Percentiles rank a stretch among this genome's conserved stretches.
These are phyloP conservation scores for Nasonia vitripennis DNA, from an alignment of 1,140 invertebrate genomes.

Conservation along the genomic window DNA sequence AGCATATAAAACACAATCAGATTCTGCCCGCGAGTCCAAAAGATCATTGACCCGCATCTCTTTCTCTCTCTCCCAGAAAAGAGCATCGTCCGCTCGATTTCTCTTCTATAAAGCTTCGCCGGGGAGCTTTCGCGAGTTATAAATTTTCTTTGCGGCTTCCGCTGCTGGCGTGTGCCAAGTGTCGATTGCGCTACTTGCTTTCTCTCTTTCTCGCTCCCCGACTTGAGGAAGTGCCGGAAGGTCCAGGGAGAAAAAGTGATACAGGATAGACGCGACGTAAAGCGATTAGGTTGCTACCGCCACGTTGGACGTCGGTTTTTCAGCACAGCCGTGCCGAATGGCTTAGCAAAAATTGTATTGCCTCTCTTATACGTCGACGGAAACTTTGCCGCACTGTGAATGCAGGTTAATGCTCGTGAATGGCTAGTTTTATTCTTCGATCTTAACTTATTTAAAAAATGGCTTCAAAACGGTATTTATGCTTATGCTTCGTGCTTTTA, in stretches of 20 bases:
- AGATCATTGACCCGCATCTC: background rate
- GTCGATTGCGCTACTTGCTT: background rate
- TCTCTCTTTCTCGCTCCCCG: background rate
- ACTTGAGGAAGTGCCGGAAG: background rate
- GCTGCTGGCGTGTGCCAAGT: constrained; percentile 18
- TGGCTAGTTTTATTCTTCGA: too few species aligned
- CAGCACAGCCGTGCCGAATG: background rate
- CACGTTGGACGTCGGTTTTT: background rate
- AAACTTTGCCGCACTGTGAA: background rate
- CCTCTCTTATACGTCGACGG: background rate
- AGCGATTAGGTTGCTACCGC: constrained; percentile 15
- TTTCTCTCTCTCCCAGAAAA: background rate
- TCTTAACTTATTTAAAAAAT: background rate
- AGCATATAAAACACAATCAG: too few species aligned
- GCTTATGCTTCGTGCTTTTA: background rate
- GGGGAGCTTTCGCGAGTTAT: constrained; percentile 34
- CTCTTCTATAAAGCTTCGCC: background rate
- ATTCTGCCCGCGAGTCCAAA: background rate
- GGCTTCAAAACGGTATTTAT: too few species aligned
- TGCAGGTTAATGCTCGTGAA: too few species aligned
- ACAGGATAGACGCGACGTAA: constrained; percentile 12
- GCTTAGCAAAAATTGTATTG: background rate
- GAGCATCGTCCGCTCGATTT: background rate
- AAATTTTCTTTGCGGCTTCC: constrained; percentile 42
- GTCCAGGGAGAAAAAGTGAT: background rate